Base-by-base conservation (phyloP, 2,113 vertebrate species). In the Pogona vitticeps region DNA sequence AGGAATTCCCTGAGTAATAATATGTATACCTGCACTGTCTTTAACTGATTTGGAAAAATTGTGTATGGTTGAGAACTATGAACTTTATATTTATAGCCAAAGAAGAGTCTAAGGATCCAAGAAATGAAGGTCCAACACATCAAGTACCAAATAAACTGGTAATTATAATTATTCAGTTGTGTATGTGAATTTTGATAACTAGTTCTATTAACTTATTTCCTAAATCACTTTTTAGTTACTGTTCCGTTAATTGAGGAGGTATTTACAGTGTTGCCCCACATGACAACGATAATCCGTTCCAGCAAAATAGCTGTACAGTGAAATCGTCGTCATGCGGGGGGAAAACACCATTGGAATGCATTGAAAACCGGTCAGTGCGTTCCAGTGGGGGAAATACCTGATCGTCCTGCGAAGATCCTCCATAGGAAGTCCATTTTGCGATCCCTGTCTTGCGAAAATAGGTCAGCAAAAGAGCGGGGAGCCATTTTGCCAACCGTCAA, bases 141-240 rank as follows among this genome's bases (percentile, higher is more conserved):
- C 96, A 95, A 94, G 70, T 94, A 73, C 42, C 94, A 86, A 96
- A 92, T 90, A 96, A 95, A 76, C 96, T 95, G 96, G 97, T 97
- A 94, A 82, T 88, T 80, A 52, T 63, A 88, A 28, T 86, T 89
- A 79, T 91, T 59, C 42, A 5, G 6, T 46, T 79, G 31, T 84
- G 83, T 21, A 17, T 38, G 33, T 67, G 46, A 33, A 46, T 81
- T 83, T 71, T 38, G 78, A 79, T 91, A 88, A 65, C 26, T 87
- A 46, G 76, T 59, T 1, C 79, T 28, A 80, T 87, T 78, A 18
- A 79, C 76, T 26, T n/a, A 76, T 90, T 77, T 84, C 61, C 2
- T 20, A 2, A 61, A 83, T 82, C 82, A 87, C 59, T 92, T 71
- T 10, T 85, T 92, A 63, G 26, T 42, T 88, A 58, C 3, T 26